phyloP scores from a whole-genome alignment of 2,797 vertebrate species.

The Gobio occitaniae region DNA sequence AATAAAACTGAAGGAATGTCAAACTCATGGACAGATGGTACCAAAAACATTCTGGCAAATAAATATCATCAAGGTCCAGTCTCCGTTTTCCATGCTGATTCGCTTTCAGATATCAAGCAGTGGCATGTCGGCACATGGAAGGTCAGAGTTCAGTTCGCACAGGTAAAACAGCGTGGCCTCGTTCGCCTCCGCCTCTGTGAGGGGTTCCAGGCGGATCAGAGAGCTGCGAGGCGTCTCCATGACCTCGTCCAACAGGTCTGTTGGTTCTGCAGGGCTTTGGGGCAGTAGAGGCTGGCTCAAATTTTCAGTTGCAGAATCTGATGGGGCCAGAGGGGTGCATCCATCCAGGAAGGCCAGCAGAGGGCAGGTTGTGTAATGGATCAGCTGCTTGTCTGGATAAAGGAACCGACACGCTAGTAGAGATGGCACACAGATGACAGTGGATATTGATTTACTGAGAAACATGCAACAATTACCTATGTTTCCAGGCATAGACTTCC shows the following conservation, averaged over 20 bases:
- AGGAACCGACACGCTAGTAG: background rate
- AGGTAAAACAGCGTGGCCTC: slow-evolving; percentile 92
- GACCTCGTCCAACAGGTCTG: slow-evolving; percentile 81
- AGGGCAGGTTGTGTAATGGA: slow-evolving; percentile 93
- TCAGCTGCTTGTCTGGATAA: slow-evolving; percentile 87
- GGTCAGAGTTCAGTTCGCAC: slow-evolving; percentile 88
- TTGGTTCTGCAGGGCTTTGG: slow-evolving; percentile 69
- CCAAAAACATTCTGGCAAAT: slow-evolving; percentile 72
- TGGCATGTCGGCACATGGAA: slow-evolving; percentile 77
- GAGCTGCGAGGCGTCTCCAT: slow-evolving; percentile 84
- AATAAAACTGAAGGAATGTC: slow-evolving; percentile 42
- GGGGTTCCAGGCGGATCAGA: slow-evolving; percentile 90
- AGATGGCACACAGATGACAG: background rate
- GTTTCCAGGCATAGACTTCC: slow-evolving; percentile 52
- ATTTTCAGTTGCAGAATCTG: slow-evolving; percentile 67
- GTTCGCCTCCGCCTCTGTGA: slow-evolving; percentile 92
- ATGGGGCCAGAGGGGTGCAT: slow-evolving; percentile 70
- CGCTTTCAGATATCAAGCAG: slow-evolving; percentile 73
- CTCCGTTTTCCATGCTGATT: background rate
- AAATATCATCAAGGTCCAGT: slow-evolving; percentile 80
- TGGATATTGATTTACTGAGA: background rate
- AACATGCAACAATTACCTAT: slow-evolving; percentile 62
- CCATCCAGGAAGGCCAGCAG: slow-evolving; percentile 92
- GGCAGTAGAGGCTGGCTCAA: slow-evolving; percentile 64
- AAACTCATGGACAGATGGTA: slow-evolving; percentile 46